Conservation (phyloP, 2,888 invertebrate genomes). For the Dicycla oo region DNA sequence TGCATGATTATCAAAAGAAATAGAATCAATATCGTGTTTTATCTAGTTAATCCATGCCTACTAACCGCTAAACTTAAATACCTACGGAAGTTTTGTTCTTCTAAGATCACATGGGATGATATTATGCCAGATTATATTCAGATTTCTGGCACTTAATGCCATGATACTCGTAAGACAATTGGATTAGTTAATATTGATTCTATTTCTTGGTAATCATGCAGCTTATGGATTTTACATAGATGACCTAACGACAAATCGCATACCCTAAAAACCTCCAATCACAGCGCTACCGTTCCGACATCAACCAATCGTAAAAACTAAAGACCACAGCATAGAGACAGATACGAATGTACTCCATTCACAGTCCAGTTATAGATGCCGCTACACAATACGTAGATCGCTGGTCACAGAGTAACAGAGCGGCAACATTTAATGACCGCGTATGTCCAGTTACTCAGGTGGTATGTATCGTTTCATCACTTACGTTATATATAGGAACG, state of each 20-base stretch:
- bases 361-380: constrained; percentile 89
- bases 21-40: too few relatives aligned
- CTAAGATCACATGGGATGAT: too few relatives aligned
- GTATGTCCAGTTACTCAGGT: constrained; percentile 82
- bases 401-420: constrained; percentile 86
- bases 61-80: too few relatives aligned
- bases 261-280: not conserved
- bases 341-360: constrained; percentile 87
- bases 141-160: too few relatives aligned
- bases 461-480: constrained; percentile 82
- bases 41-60: too few relatives aligned
- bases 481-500: constrained; percentile 60
- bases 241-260: constrained; percentile 13
- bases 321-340: constrained; percentile 76
- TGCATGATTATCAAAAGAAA: too few relatives aligned
- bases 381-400: constrained; percentile 84
- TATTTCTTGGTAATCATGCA: too few relatives aligned
- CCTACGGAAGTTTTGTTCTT: too few relatives aligned
- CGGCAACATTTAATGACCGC: constrained; percentile 89
- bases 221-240: not conserved
- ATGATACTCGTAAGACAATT: too few relatives aligned
- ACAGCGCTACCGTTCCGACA: not conserved
- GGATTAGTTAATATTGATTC: too few relatives aligned
- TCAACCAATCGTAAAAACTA: constrained; percentile 65
- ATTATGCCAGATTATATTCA: too few relatives aligned